A percentile compares a stretch with the other conserved stretches of the same genome.
These are phyloP conservation scores for Chlorodrepanis virens DNA, from an alignment of 2,113 vertebrate species.

Conservation along the genomic window DNA sequence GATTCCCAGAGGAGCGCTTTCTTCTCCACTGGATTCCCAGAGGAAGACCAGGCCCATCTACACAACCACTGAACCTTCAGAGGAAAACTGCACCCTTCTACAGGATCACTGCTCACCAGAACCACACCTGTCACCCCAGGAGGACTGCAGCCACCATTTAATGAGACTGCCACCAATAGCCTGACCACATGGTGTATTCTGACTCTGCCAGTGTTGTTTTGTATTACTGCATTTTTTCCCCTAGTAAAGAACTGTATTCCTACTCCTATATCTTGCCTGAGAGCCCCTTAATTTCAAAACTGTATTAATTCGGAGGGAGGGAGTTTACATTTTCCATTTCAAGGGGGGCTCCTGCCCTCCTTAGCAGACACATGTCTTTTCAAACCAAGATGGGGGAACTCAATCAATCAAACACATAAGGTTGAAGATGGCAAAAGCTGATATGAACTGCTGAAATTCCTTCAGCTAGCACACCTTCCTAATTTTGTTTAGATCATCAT, in stretches of 20 bases:
- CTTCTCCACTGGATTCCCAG: neutral
- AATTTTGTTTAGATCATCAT: neutral
- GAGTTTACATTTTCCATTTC: neutral
- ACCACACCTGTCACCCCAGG: neutral
- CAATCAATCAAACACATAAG: neutral
- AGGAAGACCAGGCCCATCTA: neutral
- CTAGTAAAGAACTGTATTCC: neutral
- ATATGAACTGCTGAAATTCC: neutral
- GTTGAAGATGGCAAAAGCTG: neutral
- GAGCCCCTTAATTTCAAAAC: neutral
- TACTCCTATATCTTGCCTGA: neutral
- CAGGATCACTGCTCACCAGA: neutral
- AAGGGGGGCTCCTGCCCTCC: neutral
- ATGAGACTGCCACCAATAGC: neutral
- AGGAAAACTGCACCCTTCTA: neutral
- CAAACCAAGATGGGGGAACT: neutral
- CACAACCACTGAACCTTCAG: neutral
- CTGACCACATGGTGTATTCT: neutral
- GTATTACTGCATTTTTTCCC: neutral
- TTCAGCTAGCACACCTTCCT: neutral
- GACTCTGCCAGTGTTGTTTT: neutral
- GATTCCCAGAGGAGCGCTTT: neutral
- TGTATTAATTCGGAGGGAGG: neutral
- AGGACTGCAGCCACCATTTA: neutral
- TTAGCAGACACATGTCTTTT: neutral